Evolutionary conservation across 2,888 invertebrate genomes (phyloP), one percentile per base, ranked within the genome.

Genomic region (Drosophila tanythrix): DNA sequence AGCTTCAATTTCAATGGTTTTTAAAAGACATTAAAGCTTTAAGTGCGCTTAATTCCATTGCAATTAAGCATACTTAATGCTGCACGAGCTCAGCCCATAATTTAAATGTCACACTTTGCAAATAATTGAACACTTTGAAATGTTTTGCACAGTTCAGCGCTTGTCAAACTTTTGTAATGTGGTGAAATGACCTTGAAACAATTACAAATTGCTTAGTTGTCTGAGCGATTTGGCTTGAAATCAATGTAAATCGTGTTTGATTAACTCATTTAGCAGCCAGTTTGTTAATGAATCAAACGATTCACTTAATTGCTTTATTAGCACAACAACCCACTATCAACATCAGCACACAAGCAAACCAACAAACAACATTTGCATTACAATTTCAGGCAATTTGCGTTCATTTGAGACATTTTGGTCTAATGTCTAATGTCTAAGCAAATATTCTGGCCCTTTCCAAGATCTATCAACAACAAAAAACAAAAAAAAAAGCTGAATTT

Each of bases 251-350:
- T 71, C 68, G 63, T 76, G 81, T 76, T 60, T 60, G 61, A 86
- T 88, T 83, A 79, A 63, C 79, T 80, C 43, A 55, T 62, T 75
- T 70, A 59, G 46, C 36, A 33, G 64, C 61, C 61, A 64, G 51
- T 71, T 62, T 57, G 46, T 70, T 74, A 89, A 88, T 87, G 81
- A 79, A 88, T 76, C 75, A 88, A 87, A 68, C 76, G 80, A 76
- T 79, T 89, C 63, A 40, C 75, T 75, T 71, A 81, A 87, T 87
- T 82, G 79, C 86, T 89, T 88, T 81, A 85, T 85, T 81, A 77
- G 66, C 70, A 48, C 31, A 52, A 29, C 52, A 65, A 51, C 51
- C 48, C 29, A 36, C 31, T 18, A 55, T 25, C 13, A 56, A 38
- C 36, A 58, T 18, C 25, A 48, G 25, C 8, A 48, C 2, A 50